Evolutionary conservation across 2,797 vertebrate genomes (phyloP).

Genomic region (Chelon auratus): DNA sequence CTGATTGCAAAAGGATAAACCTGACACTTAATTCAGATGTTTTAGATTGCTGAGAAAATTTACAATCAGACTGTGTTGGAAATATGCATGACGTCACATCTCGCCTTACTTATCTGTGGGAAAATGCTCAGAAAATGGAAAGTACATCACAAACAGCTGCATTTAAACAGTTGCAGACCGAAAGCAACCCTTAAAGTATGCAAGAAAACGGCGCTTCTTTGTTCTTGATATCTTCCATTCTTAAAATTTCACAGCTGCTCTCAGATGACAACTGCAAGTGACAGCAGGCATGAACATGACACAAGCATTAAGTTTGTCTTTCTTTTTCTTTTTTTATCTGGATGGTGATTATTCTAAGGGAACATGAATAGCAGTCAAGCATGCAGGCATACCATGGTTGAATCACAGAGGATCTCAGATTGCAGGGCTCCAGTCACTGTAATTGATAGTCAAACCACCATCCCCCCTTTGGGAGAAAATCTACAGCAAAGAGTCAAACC

Average conservation of each 20-base stretch:
- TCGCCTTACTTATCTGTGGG: constrained; percentile 40
- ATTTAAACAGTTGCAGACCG: constrained; percentile 43
- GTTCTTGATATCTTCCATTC: constrained; percentile 13
- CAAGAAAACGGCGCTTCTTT: neutral
- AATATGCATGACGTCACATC: constrained; percentile 39
- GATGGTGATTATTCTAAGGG: constrained; percentile 41
- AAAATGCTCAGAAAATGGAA: constrained; percentile 36
- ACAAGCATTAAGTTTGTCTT: neutral
- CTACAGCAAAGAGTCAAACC: constrained; percentile 70
- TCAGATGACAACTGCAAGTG: constrained; percentile 20
- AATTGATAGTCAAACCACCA: constrained; percentile 76
- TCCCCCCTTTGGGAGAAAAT: constrained; percentile 56
- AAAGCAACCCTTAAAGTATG: constrained; percentile 26
- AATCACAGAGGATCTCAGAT: constrained; percentile 74
- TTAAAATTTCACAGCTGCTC: constrained; percentile 25
- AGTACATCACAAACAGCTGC: constrained; percentile 64
- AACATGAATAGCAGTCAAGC: constrained; percentile 56
- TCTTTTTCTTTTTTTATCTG: constrained; percentile 1
- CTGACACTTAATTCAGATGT: constrained; percentile 32
- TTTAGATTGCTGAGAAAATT: constrained; percentile 23
- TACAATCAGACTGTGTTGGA: constrained; percentile 16
- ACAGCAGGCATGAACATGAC: constrained; percentile 18
- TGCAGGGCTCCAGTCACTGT: constrained; percentile 73
- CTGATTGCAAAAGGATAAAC: constrained; percentile 12
- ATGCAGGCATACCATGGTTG: constrained; percentile 62